Evolutionary conservation across 92 coral and sea anemone species (phyloP), one percentile per base, ranked within the genome.

Genomic region (Epizoanthus fatuus): DNA sequence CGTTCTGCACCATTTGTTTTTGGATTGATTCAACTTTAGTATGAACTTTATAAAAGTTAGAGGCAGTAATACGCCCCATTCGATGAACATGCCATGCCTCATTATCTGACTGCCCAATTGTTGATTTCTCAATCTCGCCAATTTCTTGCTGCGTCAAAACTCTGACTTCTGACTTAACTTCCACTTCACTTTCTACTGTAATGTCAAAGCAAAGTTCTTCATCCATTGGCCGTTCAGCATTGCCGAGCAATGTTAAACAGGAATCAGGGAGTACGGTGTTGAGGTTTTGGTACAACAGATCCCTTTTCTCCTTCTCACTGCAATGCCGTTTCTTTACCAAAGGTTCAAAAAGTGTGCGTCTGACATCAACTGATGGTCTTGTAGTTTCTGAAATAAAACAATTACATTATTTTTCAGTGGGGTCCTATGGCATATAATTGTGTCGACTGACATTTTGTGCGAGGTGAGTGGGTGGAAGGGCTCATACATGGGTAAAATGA

Each of bases 61-160:
- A 44, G 47, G 47, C 47, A 44, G 47, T 44, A 44, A 44, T 19
- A 19, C 63, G 29, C 63, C 78, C 63, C 35, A 19, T 72, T 52
- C 77, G 29, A 16, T 72, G 63, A 72, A 42, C 11, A 51, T 52
- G 62, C 63, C 62, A 72, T 52, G 12, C 44, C 13, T 17, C 60
- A 29, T 72, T 72, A 19, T 72, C 60, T 52, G 78, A 72, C 35
- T 72, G 63, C 12, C 78, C 78, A 47, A 72, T 72, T 19, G 78
- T 72, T 51, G 29, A 19, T 19, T 15, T 72, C 35, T 72, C 62
- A 11, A 52, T 72, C 44, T 72, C 63, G 19, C 35, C 63, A 52
- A 72, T 44, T 44, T 44, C 47, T 44, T 44, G 47, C 47, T 4
- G 7, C 8, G 47, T 44, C 47, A 44, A 44, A 44, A 44, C 47